A percentile compares a stretch with the other conserved stretches of the same genome.
These are phyloP conservation scores for Acanthopleura granulata DNA, from an alignment of 2,888 invertebrate genomes.

Conservation along the genomic window DNA sequence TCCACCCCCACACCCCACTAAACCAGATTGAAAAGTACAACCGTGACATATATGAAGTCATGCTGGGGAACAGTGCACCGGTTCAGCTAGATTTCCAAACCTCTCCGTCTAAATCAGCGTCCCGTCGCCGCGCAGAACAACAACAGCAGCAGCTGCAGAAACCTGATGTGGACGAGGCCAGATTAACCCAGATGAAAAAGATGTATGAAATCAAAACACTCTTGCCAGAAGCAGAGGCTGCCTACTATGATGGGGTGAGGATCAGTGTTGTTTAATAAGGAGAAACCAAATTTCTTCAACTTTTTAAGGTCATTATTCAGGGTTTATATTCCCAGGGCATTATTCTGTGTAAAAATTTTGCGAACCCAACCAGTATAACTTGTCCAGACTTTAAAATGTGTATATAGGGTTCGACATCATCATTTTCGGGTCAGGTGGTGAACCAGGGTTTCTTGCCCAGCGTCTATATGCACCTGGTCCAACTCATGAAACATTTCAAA, in stretches of 20 bases:
- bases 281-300: no score
- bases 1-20: no score
- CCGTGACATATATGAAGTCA: not conserved
- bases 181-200: slow-evolving; percentile 51
- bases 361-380: no score
- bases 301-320: no score
- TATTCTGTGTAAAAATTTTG: no score
- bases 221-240: slow-evolving; percentile 46
- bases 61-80: not conserved
- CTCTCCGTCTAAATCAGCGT: not conserved
- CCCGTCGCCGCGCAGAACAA: not conserved
- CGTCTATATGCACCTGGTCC: no score
- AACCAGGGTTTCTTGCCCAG: no score
- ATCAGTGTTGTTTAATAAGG: not conserved
- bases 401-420: no score
- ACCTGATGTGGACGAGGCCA: slow-evolving; percentile 45
- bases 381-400: no score
- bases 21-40: slow-evolving; percentile 26
- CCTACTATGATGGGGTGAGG: slow-evolving; percentile 48
- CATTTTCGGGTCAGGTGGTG: no score
- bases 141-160: not conserved
- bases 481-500: no score
- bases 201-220: slow-evolving; percentile 50
- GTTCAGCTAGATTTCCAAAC: not conserved
- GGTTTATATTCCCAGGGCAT: no score